Base-by-base conservation (phyloP, 2,797 vertebrate species). In the Cyclopterus lumpus region DNA sequence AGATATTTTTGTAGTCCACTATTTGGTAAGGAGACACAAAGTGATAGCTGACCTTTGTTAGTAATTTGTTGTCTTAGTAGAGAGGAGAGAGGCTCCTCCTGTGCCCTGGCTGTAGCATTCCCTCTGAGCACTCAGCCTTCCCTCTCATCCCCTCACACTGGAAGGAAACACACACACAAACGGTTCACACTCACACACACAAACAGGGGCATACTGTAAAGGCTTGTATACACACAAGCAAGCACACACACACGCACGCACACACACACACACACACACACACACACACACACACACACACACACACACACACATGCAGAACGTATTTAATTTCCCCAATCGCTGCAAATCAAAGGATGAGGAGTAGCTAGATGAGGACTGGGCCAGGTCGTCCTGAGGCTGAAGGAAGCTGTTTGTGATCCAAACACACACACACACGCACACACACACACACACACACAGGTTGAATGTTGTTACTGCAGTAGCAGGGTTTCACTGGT, bases 1-100 rank as follows among this genome's bases (percentile, higher is more conserved):
- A 94, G 93, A 94, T 88, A 77, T 77, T 80, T 51, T 49, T 86
- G 79, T 80, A 75, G 62, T 68, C 54, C 67, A 73, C 59, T 64
- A 68, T 48, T 85, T 63, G 65, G 24, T 68, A 55, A 55, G 76
- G 71, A 79, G 49, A 82, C 73, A 81, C 71, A 80, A 71, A 86
- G 66, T 49, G 63, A 77, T 71, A 28, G 75, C 81, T 79, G 30
- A 71, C 51, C 75, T 84, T 90, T 85, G 55, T 83, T 65, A 26
- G 66, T 75, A 60, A 80, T 81, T 89, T 73, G 72, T 49, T 60
- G 15, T 68, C 32, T 55, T 59, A 63, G 69, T 67, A 67, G 65
- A 71, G 72, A 76, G 44, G 26, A 77, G 40, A 61, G 60, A 62
- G 49, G 57, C 75, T 82, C 64, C 71, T 79, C 54, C 66, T 59